Base-by-base conservation (phyloP, 2,797 vertebrate species). In the Myripristis jacobus region DNA sequence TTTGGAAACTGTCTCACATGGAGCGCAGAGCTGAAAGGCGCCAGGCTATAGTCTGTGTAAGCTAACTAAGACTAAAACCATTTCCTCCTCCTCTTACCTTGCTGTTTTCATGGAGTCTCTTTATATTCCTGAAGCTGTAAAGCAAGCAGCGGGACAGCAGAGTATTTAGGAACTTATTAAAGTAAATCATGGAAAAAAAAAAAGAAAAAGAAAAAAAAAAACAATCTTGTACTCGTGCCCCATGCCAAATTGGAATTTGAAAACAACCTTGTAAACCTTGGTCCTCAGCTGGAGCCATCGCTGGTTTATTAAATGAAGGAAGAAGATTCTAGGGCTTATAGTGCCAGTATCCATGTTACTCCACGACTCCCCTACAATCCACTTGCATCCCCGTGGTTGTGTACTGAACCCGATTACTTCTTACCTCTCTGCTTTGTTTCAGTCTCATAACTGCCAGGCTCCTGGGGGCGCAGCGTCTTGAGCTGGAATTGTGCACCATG, bases 111-210 rank as follows among this genome's bases (percentile, higher is more conserved):
- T 73, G 73, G 77, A 86, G 81, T 77, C 52, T 73, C 73, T 79
- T 62, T 80, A 75, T 87, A 84, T 84, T 90, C 81, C 80, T 62
- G 70, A 76, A 80, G 80, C 86, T 79, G 84, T 91, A 86, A 87
- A 91, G 66, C 53, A 56, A 87, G 77, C 84, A 83, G 80, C 77
- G 63, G 79, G 81, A 86, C 77, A 54, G 66, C 75, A 52, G 62
- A 77, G 79, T 79, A 87, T 90, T 92, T 89, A 88, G 81, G 82
- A 91, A 85, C 85, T 89, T 92, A 92, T 92, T 91, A 92, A 90
- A 93, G 75, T 78, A 87, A 91, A 91, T 92, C 87, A 85, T 43
- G 66, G 88, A 89, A 92, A 92, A 91, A 77, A n/a, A n/a, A n/a
- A n/a, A n/a, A n/a, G n/a, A n/a, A n/a, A n/a, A n/a, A n/a, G n/a